A percentile compares a stretch with the other conserved stretches of the same genome.
Conservation (phyloP, 2,888 invertebrate genomes). For the Pecten maximus region DNA sequence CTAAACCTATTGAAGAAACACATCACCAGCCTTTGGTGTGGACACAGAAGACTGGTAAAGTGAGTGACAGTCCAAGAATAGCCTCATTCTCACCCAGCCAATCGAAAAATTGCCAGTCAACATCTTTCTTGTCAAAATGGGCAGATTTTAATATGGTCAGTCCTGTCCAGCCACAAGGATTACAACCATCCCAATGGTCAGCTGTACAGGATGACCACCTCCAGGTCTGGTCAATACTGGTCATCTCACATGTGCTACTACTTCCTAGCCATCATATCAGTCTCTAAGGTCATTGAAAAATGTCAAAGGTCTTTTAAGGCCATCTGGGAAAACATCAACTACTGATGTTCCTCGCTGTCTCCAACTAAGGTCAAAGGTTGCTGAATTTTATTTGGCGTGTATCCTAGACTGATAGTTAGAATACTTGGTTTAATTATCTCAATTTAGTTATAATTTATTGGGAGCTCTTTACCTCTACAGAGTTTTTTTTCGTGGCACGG, state of each 20-base stretch:
- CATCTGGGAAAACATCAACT: background rate
- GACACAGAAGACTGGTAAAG: background rate
- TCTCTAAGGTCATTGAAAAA: background rate
- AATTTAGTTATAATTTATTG: too few species aligned
- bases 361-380: background rate
- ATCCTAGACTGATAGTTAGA: too few species aligned
- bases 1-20: background rate
- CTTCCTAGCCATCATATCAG: background rate
- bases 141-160: constrained; percentile 9
- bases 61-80: constrained; percentile 4
- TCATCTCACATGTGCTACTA: background rate
- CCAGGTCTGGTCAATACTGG: background rate
- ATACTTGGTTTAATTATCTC: too few species aligned
- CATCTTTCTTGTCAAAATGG: background rate
- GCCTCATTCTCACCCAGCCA: background rate
- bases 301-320: background rate
- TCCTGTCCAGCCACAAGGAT: background rate
- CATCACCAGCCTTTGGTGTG: background rate
- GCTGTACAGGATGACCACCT: background rate
- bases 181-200: background rate
- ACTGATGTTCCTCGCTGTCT: background rate
- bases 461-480: too few species aligned
- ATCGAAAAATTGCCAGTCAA: background rate
- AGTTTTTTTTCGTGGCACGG: too few species aligned
- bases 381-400: too few species aligned